Evolutionary conservation across 2,113 vertebrate species (phyloP).

Genomic region (Corvus cornix): DNA sequence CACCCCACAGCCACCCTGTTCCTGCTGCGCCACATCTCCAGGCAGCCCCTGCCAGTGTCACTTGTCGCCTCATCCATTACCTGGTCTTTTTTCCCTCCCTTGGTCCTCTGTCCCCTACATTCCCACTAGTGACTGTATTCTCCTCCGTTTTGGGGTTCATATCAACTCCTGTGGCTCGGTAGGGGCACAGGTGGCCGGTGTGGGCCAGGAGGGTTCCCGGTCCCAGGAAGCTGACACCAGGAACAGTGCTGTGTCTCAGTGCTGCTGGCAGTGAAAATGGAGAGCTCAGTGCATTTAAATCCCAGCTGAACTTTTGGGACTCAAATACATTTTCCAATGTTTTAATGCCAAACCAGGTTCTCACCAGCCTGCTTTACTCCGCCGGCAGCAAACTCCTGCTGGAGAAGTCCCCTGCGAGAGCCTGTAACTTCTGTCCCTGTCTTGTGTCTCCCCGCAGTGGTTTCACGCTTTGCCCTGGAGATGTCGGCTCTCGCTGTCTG

Average conservation of each 20-base stretch:
- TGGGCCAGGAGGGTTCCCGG: background rate
- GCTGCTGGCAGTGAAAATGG: background rate
- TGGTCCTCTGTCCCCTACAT: background rate
- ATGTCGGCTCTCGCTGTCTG: background rate
- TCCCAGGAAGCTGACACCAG: background rate
- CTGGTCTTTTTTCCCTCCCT: background rate
- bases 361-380: background rate
- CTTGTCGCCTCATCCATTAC: background rate
- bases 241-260: background rate
- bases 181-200: background rate
- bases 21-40: background rate
- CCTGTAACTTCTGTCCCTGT: background rate
- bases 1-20: background rate
- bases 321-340: background rate
- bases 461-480: background rate
- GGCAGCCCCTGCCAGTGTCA: background rate
- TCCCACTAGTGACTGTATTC: background rate
- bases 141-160: background rate
- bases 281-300: background rate
- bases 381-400: fast-evolving
- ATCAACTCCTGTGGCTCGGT: background rate
- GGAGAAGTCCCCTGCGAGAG: background rate
- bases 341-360: background rate
- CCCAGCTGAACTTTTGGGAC: background rate
- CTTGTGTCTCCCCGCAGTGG: background rate